A percentile compares a stretch with the other conserved stretches of the same genome.
These are phyloP conservation scores for Leptodactylus fallax DNA, from an alignment of 2,797 vertebrate species.

Conservation along the genomic window DNA sequence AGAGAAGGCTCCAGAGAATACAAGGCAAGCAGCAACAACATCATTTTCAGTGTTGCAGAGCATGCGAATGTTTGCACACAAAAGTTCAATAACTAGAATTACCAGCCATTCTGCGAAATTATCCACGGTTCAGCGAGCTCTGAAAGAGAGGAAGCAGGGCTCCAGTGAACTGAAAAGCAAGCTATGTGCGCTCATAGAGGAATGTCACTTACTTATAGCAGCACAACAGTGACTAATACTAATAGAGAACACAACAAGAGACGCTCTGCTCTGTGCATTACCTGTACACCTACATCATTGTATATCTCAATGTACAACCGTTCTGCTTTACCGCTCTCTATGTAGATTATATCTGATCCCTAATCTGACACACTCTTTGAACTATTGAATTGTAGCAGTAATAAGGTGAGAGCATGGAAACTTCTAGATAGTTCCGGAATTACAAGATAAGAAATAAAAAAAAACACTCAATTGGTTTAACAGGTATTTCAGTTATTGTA, in stretches of 20 bases:
- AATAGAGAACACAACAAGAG: not conserved
- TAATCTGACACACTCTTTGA: not conserved
- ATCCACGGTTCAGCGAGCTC: conserved; percentile 40
- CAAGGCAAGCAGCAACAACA: conserved; percentile 20
- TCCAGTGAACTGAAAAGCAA: conserved; percentile 39
- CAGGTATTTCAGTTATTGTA: not conserved
- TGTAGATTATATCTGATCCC: conserved; percentile 21
- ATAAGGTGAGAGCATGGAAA: not conserved
- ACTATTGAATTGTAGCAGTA: conserved; percentile 19
- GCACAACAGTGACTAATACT: not conserved
- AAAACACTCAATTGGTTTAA: not conserved
- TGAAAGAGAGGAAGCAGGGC: conserved; percentile 51
- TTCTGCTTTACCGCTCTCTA: conserved; percentile 2
- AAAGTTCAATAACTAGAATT: conserved; percentile 54
- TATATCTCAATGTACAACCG: not conserved
- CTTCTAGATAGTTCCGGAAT: not conserved
- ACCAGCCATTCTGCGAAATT: conserved; percentile 45
- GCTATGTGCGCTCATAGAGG: conserved; percentile 16
- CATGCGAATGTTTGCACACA: conserved; percentile 50
- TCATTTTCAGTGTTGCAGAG: conserved; percentile 43
- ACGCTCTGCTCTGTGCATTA: not conserved
- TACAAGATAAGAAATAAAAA: not conserved
- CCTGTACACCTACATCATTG: not conserved
- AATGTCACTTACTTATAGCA: conserved; percentile 11
- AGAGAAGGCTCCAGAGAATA: not conserved